These are phyloP conservation scores for Poecile montanus DNA, from an alignment of 2,797 vertebrate genomes.

Conservation along the genomic window DNA sequence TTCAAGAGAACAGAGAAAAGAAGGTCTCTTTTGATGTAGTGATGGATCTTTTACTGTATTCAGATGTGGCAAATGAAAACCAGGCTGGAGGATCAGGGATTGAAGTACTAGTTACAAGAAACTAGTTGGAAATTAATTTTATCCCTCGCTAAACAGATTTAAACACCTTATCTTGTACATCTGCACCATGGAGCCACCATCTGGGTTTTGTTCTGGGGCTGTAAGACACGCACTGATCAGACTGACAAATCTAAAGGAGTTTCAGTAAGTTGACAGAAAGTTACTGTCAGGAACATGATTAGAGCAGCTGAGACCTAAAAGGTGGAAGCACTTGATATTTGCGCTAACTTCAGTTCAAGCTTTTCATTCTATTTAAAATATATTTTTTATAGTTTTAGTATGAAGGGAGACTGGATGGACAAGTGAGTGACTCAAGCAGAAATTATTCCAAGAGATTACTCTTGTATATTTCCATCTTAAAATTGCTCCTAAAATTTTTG, in stretches of 20 bases:
- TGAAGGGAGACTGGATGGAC: neutral
- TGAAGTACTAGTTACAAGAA: neutral
- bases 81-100: neutral
- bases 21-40: neutral
- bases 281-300: neutral
- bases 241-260: neutral
- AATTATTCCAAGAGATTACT: neutral
- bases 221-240: neutral
- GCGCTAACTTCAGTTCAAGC: neutral
- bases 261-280: neutral
- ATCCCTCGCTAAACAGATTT: neutral
- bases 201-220: neutral
- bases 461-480: neutral
- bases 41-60: neutral
- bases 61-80: neutral
- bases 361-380: neutral
- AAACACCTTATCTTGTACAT: neutral
- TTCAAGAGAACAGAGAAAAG: neutral
- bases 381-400: neutral
- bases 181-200: neutral
- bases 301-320: neutral
- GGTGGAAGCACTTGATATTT: neutral
- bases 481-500: neutral
- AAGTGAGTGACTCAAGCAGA: neutral
- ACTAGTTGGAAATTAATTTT: neutral